These are phyloP conservation scores for Phymorhynchus buccinoides DNA, from an alignment of 1,140 invertebrate species.

Conservation along the genomic window DNA sequence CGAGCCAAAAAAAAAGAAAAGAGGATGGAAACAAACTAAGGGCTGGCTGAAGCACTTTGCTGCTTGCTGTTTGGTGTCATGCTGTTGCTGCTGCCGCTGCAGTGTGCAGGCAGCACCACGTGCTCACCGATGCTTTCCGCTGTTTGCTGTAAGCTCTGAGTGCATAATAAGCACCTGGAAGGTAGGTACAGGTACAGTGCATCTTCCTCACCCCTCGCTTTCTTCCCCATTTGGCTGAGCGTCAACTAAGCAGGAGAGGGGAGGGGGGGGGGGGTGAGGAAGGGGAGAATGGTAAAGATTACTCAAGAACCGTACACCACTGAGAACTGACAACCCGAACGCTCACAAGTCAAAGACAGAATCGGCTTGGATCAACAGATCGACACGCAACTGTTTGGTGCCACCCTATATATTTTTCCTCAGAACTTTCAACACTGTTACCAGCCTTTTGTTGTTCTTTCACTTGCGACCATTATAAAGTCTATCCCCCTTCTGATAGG, in stretches of 20 bases:
- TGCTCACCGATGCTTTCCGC: background rate
- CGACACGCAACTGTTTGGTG: too few species aligned
- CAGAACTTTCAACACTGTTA: too few species aligned
- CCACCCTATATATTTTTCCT: too few species aligned
- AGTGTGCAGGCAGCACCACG: background rate
- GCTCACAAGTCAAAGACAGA: background rate
- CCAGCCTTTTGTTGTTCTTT: too few species aligned
- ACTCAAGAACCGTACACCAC: background rate
- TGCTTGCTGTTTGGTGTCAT: background rate
- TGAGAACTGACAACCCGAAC: background rate
- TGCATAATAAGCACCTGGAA: background rate
- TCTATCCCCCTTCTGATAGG: too few species aligned
- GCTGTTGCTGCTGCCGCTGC: slow-evolving; percentile 1
- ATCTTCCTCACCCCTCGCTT: background rate
- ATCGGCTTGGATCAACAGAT: background rate
- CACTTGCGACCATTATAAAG: too few species aligned
- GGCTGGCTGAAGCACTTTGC: background rate
- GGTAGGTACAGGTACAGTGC: background rate
- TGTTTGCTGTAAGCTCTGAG: background rate
- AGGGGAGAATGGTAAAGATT: background rate
- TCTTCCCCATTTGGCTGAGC: background rate
- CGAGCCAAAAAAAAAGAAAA: background rate
- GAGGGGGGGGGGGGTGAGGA: background rate
- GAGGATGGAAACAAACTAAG: background rate
- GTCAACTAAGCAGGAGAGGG: background rate